phyloP scores from a whole-genome alignment of 2,797 vertebrate genomes.

The Meriones psammophilus region DNA sequence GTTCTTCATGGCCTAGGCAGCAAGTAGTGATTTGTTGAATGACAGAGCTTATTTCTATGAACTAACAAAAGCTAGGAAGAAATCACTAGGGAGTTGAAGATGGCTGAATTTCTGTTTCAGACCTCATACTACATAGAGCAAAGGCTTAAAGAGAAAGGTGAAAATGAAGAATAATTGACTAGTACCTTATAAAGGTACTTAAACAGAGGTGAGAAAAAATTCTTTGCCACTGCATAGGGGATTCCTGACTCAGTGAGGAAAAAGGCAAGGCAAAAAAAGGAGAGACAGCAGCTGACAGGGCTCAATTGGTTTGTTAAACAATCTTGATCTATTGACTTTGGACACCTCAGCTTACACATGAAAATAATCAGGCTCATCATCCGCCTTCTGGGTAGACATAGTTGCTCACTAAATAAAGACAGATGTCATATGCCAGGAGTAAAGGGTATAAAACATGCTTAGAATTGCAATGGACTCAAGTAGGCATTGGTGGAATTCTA shows the following conservation, averaged over 20 bases:
- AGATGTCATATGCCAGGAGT: neutral
- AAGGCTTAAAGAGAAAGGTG: constrained; percentile 48
- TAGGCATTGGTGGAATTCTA: neutral
- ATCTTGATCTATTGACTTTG: neutral
- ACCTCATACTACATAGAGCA: constrained; percentile 5
- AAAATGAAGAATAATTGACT: constrained; percentile 46
- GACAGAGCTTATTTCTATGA: constrained; percentile 67
- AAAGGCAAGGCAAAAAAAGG: neutral
- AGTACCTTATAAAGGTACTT: neutral
- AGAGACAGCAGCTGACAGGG: neutral
- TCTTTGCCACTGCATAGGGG: neutral
- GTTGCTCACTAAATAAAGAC: neutral
- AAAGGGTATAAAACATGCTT: neutral
- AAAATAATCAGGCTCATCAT: neutral
- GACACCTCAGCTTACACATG: neutral
- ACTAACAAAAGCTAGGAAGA: constrained; percentile 67
- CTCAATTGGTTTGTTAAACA: neutral
- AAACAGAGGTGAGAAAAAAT: neutral
- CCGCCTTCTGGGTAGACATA: neutral
- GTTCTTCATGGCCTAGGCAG: constrained; percentile 12
- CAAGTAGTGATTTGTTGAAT: constrained; percentile 68
- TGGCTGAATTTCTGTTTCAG: constrained; percentile 59
- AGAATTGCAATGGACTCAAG: neutral
- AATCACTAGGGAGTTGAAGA: constrained; percentile 48
- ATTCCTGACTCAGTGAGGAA: neutral